A percentile compares a stretch with the other conserved stretches of the same genome.
These are phyloP conservation scores for Caenorhabditis plicata DNA, from an alignment of 2,888 invertebrate species.

Conservation along the genomic window DNA sequence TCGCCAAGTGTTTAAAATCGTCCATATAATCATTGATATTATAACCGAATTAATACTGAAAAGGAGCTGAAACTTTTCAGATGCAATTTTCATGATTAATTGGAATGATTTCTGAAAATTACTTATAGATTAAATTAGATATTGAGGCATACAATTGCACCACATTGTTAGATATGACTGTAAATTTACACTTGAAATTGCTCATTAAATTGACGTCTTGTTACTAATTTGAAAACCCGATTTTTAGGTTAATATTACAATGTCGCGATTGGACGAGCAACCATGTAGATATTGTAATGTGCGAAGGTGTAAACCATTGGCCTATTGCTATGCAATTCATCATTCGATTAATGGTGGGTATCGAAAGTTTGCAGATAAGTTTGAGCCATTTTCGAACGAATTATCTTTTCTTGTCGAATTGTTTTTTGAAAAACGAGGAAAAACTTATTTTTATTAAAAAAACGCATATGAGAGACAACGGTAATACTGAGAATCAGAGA, in stretches of 20 bases:
- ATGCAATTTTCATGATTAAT: too few species aligned
- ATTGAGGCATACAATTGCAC: too few species aligned
- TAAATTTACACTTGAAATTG: too few species aligned
- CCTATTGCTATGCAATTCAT: constrained; percentile 38
- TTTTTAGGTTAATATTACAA: constrained; percentile 21
- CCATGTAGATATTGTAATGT: constrained; percentile 34
- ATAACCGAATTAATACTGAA: too few species aligned
- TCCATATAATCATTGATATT: too few species aligned
- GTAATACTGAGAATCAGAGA: background rate
- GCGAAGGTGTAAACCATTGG: constrained; percentile 33
- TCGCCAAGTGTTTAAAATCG: too few species aligned
- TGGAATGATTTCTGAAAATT: too few species aligned
- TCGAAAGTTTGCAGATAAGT: background rate
- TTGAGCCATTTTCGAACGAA: background rate
- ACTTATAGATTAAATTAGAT: too few species aligned
- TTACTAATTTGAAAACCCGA: background rate
- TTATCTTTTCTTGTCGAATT: too few species aligned
- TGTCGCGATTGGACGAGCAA: constrained; percentile 10
- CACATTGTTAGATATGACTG: too few species aligned
- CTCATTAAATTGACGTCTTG: too few species aligned
- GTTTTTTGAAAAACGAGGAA: background rate
- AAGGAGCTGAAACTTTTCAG: too few species aligned
- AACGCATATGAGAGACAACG: background rate
- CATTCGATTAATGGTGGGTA: constrained; percentile 16
- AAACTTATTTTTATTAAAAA: background rate